phyloP scores from a whole-genome alignment of 2,888 invertebrate genomes.

The Leptinotarsa haldemani region DNA sequence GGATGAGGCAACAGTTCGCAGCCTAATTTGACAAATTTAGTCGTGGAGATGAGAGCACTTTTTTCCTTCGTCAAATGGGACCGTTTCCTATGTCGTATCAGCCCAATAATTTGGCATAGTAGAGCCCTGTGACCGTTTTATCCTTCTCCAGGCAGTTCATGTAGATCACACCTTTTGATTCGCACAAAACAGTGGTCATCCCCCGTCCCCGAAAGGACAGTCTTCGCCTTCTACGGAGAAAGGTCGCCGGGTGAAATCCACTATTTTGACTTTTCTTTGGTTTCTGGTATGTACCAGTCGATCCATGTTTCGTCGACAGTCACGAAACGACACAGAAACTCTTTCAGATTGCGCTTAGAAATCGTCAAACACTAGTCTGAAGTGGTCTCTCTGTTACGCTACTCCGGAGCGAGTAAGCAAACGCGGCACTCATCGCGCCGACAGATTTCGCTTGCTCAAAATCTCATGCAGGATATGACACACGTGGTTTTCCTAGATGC shows the following conservation, averaged over 20 bases:
- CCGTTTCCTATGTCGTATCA: background rate
- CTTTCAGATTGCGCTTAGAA: background rate
- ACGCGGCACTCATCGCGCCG: no score
- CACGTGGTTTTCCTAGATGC: background rate
- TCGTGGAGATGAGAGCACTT: no score
- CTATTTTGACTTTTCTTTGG: constrained; percentile 36
- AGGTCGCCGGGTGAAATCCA: constrained; percentile 32
- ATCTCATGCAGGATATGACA: no score
- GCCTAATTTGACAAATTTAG: no score
- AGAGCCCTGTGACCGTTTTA: background rate
- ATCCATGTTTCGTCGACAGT: constrained; percentile 28
- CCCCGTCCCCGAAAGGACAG: constrained; percentile 50
- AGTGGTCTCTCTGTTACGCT: background rate
- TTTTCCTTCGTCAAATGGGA: no score
- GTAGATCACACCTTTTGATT: constrained; percentile 52
- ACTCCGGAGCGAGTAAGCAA: no score
- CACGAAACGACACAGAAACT: constrained; percentile 36
- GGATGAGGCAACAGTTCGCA: no score
- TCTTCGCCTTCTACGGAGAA: constrained; percentile 49
- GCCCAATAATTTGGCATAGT: background rate
- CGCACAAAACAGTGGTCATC: constrained; percentile 57
- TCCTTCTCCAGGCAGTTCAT: constrained; percentile 57
- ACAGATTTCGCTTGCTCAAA: no score
- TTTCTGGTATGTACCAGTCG: constrained; percentile 7
- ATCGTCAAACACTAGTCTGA: background rate